phyloP scores from a whole-genome alignment of 2,797 vertebrate species.

The Bradypus variegatus region DNA sequence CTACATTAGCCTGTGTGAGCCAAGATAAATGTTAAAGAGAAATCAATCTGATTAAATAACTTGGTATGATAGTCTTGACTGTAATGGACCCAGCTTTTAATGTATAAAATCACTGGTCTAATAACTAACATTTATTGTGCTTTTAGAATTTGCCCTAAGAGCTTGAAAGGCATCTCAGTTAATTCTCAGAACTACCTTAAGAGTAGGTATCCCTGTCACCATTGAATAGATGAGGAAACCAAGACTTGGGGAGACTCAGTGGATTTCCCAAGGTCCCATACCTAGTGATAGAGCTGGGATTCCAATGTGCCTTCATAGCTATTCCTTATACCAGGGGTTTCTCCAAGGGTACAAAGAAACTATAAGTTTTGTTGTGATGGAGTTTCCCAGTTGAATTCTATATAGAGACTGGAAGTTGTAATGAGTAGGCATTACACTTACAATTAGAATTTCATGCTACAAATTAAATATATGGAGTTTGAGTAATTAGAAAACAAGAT shows the following conservation, averaged over 20 bases:
- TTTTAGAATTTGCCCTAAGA: not conserved
- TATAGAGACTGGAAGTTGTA: constrained; percentile 3
- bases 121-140: not conserved
- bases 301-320: not conserved
- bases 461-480: constrained; percentile 15
- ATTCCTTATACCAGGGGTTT: constrained; percentile 6
- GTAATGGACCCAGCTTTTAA: not conserved
- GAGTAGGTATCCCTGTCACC: not conserved
- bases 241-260: not conserved
- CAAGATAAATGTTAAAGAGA: not conserved
- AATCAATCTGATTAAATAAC: not conserved
- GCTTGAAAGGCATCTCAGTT: not conserved
- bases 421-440: constrained; percentile 29
- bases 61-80: not conserved
- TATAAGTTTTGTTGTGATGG: not conserved
- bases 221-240: not conserved
- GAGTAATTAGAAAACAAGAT: constrained; percentile 48
- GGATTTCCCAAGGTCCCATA: not conserved
- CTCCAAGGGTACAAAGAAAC: not conserved
- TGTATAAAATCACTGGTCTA: not conserved
- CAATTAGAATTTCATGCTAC: constrained; percentile 33
- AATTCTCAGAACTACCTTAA: not conserved
- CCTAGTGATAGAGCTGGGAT: not conserved
- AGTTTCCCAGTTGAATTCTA: constrained; percentile 8
- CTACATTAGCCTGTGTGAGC: not conserved